These are phyloP conservation scores for Gorsachius goisagi DNA, from an alignment of 2,113 vertebrate genomes.

Conservation along the genomic window DNA sequence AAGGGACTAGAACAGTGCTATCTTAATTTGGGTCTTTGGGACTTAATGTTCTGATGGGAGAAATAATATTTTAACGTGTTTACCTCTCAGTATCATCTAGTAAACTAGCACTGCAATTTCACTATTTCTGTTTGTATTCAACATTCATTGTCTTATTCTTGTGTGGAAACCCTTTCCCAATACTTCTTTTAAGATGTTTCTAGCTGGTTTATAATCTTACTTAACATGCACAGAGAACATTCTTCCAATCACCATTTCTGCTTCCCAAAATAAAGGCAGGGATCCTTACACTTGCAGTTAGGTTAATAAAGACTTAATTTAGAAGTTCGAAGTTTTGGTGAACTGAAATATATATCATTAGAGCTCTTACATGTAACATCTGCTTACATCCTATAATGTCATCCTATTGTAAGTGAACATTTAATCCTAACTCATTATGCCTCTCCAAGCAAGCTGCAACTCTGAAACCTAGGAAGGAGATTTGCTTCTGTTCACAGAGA, in stretches of 20 bases:
- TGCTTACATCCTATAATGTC: slow-evolving; percentile 59
- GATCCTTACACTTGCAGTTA: neutral
- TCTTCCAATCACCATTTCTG: neutral
- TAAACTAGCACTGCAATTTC: neutral
- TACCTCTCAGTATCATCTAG: neutral
- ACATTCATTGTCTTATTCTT: neutral
- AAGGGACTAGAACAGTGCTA: neutral
- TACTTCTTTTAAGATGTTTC: neutral
- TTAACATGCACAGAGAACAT: neutral
- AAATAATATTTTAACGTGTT: neutral
- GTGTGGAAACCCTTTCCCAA: neutral
- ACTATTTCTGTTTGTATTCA: neutral
- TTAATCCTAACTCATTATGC: slow-evolving; percentile 64
- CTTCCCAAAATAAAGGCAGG: slow-evolving; percentile 7
- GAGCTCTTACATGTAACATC: slow-evolving; percentile 46
- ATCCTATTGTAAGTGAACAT: slow-evolving; percentile 62
- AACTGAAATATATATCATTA: slow-evolving; percentile 32
- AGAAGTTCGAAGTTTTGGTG: neutral
- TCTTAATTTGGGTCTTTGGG: neutral
- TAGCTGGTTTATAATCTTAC: neutral
- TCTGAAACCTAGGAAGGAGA: slow-evolving; percentile 46
- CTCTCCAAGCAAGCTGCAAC: slow-evolving; percentile 53
- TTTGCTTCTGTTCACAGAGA: slow-evolving; percentile 64
- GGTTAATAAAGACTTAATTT: slow-evolving; percentile 29
- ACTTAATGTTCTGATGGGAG: neutral